phyloP scores from a whole-genome alignment of 2,888 invertebrate genomes.

The Troides aeacus region DNA sequence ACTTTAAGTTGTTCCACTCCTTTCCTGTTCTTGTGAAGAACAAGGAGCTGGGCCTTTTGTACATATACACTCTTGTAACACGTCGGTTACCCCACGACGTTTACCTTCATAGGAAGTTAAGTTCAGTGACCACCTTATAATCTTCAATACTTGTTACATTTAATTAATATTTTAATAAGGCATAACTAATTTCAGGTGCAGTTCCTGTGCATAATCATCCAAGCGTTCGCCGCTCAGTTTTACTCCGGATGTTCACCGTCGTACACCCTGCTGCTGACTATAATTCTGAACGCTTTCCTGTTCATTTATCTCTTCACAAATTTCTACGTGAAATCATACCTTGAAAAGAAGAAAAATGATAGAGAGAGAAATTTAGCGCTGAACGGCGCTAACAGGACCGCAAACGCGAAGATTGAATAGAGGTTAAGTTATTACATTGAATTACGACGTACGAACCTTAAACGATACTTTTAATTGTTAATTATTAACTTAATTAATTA shows the following conservation, averaged over 20 bases:
- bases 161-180: background rate
- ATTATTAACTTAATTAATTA: too few relatives aligned
- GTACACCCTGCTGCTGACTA: slow-evolving; percentile 37
- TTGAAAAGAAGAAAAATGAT: slow-evolving; percentile 24
- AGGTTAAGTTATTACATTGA: too few relatives aligned
- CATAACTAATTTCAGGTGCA: slow-evolving; percentile 47
- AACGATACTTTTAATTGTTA: too few relatives aligned
- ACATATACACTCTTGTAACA: too few relatives aligned
- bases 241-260: slow-evolving; percentile 48
- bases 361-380: background rate
- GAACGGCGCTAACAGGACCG: background rate
- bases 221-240: slow-evolving; percentile 39
- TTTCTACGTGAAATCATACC: slow-evolving; percentile 45
- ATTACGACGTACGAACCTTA: too few relatives aligned
- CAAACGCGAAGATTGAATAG: background rate
- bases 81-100: too few relatives aligned
- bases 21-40: too few relatives aligned
- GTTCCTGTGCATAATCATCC: slow-evolving; percentile 46
- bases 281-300: slow-evolving; percentile 43
- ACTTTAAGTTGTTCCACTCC: too few relatives aligned
- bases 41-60: too few relatives aligned
- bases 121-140: too few relatives aligned
- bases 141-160: too few relatives aligned
- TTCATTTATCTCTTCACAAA: slow-evolving; percentile 52
- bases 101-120: too few relatives aligned